These are phyloP conservation scores for Nymphalis c-album DNA, from an alignment of 2,888 invertebrate genomes.

Conservation along the genomic window DNA sequence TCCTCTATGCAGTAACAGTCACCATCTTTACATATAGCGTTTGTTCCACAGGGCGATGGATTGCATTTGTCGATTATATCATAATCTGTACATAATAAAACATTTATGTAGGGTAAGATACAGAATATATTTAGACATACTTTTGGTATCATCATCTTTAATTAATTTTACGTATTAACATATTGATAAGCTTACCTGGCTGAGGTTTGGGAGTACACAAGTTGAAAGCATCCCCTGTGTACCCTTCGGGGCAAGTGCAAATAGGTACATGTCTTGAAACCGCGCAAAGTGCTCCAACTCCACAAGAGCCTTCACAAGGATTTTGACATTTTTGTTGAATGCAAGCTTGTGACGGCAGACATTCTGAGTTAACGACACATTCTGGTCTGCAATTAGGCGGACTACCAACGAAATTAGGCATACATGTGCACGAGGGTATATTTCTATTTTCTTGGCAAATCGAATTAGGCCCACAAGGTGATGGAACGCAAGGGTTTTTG, in stretches of 20 bases:
- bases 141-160: no score
- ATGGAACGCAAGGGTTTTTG: conserved; percentile 81
- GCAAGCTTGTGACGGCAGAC: conserved; percentile 85
- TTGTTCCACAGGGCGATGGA: conserved; percentile 85
- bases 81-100: conserved; percentile 48
- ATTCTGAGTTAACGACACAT: conserved; percentile 87
- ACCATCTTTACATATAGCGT: conserved; percentile 81
- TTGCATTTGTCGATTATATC: conserved; percentile 74
- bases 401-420: conserved; percentile 81
- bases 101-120: no score
- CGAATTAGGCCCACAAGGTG: conserved; percentile 87
- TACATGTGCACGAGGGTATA: conserved; percentile 84
- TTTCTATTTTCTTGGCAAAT: conserved; percentile 82
- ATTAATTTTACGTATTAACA: no score
- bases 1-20: conserved; percentile 83
- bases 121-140: no score
- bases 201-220: conserved; percentile 70
- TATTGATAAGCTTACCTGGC: conserved; percentile 52
- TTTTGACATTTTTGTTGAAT: conserved; percentile 86
- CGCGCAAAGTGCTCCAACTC: conserved; percentile 81
- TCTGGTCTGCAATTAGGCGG: conserved; percentile 87
- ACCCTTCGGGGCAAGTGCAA: conserved; percentile 87
- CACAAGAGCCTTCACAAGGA: conserved; percentile 87
- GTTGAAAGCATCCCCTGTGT: conserved; percentile 85
- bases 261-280: conserved; percentile 87